A percentile compares a stretch with the other conserved stretches of the same genome.
Conservation (phyloP, 1,140 invertebrate genomes). For the Hypsibius dujardini region DNA sequence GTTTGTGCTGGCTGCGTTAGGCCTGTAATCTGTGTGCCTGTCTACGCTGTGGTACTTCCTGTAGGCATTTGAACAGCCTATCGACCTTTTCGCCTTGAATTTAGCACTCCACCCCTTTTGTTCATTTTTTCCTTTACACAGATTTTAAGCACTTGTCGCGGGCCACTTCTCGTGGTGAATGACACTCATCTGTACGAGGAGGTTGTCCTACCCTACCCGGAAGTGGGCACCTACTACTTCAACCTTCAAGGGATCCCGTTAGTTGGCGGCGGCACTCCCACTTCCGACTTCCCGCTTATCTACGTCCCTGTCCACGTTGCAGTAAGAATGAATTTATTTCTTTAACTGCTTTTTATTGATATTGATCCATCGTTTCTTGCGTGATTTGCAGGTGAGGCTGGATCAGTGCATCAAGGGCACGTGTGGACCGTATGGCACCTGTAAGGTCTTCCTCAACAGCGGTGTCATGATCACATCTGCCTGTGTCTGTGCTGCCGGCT, state of each 20-base stretch:
- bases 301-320: no score
- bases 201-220: conserved; percentile 25
- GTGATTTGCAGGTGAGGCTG: conserved; percentile 15
- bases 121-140: not conserved
- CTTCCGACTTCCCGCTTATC: no score
- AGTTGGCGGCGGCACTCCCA: not conserved
- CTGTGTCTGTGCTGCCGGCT: conserved; percentile 34
- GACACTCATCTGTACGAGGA: not conserved
- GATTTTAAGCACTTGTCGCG: not conserved
- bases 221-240: conserved; percentile 25
- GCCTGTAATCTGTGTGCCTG: no score
- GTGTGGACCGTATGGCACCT: not conserved
- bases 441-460: not conserved
- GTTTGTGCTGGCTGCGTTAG: no score
- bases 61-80: no score
- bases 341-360: not conserved
- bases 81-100: no score
- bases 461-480: not conserved
- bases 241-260: conserved; percentile 22
- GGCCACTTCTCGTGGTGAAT: not conserved
- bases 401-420: not conserved
- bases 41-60: no score
- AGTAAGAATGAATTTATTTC: no score
- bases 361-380: not conserved
- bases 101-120: no score